Conservation (phyloP, 2,113 vertebrate species). For the Salvelinus namaycush region DNA sequence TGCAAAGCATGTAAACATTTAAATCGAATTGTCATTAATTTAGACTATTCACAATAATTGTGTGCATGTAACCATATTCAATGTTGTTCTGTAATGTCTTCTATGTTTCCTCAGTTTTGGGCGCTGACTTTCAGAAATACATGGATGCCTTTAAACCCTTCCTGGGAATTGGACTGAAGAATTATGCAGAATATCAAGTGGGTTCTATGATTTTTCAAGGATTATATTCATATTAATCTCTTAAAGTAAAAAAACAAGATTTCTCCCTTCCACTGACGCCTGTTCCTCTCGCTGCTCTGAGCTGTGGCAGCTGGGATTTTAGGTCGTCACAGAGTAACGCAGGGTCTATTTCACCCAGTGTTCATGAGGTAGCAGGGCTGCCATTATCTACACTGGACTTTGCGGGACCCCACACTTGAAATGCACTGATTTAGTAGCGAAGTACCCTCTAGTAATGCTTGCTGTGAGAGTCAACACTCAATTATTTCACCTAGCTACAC, state of each 20-base stretch:
- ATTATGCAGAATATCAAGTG: constrained; percentile 98
- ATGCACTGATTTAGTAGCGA: neutral
- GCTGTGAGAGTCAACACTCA: no score
- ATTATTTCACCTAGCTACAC: no score
- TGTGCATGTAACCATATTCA: no score
- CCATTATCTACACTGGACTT: neutral
- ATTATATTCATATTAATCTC: no score
- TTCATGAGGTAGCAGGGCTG: neutral
- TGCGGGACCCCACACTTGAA: constrained; percentile 22
- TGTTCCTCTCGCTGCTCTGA: constrained; percentile 33
- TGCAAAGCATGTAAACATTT: no score
- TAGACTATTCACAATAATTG: no score
- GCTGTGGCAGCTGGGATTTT: constrained; percentile 24
- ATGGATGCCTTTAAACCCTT: constrained; percentile 99
- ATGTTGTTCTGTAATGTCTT: neutral
- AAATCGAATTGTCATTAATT: neutral
- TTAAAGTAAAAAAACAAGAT: no score
- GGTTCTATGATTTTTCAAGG: neutral
- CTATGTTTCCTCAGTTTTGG: constrained; percentile 79
- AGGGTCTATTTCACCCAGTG: constrained; percentile 23
- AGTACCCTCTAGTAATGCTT: neutral
- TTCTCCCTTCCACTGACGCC: constrained; percentile 1
- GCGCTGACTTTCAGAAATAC: constrained; percentile 95
- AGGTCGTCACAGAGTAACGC: constrained; percentile 22
- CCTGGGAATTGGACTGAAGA: constrained; percentile 94